Conservation (phyloP, 1,140 invertebrate genomes). For the Macrosteles quadrilineatus region DNA sequence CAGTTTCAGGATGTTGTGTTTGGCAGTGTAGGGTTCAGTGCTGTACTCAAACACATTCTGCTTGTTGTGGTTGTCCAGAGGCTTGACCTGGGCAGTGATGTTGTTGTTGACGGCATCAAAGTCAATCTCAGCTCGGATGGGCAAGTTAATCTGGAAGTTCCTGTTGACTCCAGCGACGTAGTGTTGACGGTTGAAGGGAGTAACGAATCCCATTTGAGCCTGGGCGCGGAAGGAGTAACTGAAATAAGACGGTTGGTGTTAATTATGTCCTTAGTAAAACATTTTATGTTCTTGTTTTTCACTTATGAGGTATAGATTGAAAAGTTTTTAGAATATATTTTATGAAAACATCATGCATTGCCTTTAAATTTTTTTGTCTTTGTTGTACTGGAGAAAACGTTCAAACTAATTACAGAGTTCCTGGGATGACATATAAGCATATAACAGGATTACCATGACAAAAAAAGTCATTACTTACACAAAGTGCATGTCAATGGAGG, state of each 20-base stretch:
- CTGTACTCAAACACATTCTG: slow-evolving; percentile 57
- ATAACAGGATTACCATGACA: too few relatives aligned
- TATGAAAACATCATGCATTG: too few relatives aligned
- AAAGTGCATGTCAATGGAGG: slow-evolving; percentile 51
- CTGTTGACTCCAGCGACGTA: slow-evolving; percentile 61
- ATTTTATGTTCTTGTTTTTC: not conserved
- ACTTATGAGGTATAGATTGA: too few relatives aligned
- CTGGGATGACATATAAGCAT: too few relatives aligned
- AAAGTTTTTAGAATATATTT: not conserved
- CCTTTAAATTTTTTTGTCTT: not conserved
- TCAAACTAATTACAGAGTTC: too few relatives aligned
- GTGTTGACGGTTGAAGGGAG: slow-evolving; percentile 60
- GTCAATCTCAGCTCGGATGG: slow-evolving; percentile 51
- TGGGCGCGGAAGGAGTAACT: slow-evolving; percentile 55
- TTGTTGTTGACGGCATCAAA: slow-evolving; percentile 52
- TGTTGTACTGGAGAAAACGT: too few relatives aligned
- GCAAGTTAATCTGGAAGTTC: slow-evolving; percentile 57
- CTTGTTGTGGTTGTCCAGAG: slow-evolving; percentile 53
- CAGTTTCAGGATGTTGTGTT: slow-evolving; percentile 56
- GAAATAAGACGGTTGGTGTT: not conserved
- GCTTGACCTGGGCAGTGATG: slow-evolving; percentile 51
- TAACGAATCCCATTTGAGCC: slow-evolving; percentile 62
- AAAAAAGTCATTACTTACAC: too few relatives aligned
- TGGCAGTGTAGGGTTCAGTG: slow-evolving; percentile 60
- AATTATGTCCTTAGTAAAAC: not conserved